These are phyloP conservation scores for Trematocara zebra DNA, from an alignment of 2,113 vertebrate species.

Conservation along the genomic window DNA sequence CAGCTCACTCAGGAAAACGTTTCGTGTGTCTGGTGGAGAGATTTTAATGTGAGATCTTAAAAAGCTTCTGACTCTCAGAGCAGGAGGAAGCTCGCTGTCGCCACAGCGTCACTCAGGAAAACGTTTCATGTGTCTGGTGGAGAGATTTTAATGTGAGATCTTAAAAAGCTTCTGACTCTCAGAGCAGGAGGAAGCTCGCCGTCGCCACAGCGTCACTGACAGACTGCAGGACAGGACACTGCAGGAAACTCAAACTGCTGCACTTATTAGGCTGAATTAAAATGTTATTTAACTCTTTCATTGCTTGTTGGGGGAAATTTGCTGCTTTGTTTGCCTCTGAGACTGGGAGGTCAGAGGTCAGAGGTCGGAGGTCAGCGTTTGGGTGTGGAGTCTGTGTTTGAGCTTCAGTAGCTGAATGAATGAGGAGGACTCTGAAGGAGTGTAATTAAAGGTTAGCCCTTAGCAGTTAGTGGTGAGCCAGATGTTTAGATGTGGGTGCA, in stretches of 20 bases:
- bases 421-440: background rate
- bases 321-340: background rate
- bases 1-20: background rate
- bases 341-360: background rate
- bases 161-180: background rate
- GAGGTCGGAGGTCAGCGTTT: background rate
- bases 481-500: background rate
- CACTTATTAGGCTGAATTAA: background rate
- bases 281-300: background rate
- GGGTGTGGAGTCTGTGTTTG: background rate
- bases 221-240: background rate
- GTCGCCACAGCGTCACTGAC: background rate
- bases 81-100: background rate
- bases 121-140: background rate
- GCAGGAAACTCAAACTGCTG: background rate
- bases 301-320: background rate
- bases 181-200: background rate
- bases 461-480: background rate
- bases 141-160: background rate
- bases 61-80: background rate
- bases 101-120: background rate
- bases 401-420: background rate
- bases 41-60: background rate
- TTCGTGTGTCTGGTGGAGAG: background rate
- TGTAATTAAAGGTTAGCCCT: slow-evolving; percentile 9